These are phyloP conservation scores for Takifugu ocellatus DNA, from an alignment of 2,797 vertebrate species.

Conservation along the genomic window DNA sequence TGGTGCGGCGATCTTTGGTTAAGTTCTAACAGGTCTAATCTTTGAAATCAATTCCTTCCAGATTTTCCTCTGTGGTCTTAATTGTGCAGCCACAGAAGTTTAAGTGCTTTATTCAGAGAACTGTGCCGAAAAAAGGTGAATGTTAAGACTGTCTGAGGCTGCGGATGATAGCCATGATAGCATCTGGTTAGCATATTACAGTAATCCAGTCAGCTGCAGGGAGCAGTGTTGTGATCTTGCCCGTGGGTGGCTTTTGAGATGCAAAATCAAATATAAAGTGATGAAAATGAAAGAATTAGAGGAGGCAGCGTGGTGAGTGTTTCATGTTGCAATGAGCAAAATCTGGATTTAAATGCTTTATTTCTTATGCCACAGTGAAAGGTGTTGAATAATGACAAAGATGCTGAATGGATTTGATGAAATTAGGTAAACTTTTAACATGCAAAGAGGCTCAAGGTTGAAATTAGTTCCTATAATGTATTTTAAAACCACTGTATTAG, in stretches of 20 bases:
- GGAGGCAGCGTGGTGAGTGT: constrained; percentile 41
- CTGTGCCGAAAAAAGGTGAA: constrained; percentile 21
- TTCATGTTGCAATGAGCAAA: constrained; percentile 50
- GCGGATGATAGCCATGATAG: constrained; percentile 22
- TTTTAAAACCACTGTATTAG: no score
- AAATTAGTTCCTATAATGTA: no score
- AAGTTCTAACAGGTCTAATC: constrained; percentile 12
- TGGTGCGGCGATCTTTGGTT: neutral
- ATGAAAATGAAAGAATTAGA: constrained; percentile 67
- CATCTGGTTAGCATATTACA: constrained; percentile 55
- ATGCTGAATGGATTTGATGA: neutral
- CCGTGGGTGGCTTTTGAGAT: constrained; percentile 64
- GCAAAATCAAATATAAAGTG: constrained; percentile 69
- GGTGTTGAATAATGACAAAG: constrained; percentile 18
- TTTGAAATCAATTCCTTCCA: neutral
- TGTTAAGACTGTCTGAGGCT: constrained; percentile 31
- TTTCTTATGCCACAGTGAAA: constrained; percentile 40
- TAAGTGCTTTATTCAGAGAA: neutral
- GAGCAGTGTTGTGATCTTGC: constrained; percentile 29
- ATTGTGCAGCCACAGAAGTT: constrained; percentile 12
- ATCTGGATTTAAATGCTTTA: constrained; percentile 52
- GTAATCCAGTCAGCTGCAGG: constrained; percentile 49
- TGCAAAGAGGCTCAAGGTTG: no score
- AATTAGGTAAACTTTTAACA: neutral
- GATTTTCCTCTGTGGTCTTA: neutral